Base-by-base conservation (phyloP, 1,140 invertebrate genomes). In the Pseudomyrmex pallidus region DNA sequence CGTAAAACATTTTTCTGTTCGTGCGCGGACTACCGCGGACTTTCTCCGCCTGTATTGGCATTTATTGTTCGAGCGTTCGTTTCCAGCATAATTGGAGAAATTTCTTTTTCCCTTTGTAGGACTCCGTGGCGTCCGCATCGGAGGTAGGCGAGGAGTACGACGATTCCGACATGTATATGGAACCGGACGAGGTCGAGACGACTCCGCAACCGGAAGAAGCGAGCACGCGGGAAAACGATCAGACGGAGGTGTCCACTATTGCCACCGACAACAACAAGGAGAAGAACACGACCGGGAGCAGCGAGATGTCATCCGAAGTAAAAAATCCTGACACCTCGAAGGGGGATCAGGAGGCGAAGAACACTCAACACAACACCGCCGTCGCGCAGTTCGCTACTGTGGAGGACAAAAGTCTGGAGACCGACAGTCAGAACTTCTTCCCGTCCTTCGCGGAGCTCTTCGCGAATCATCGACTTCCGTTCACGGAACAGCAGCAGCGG, bases 381-480 rank as follows among this genome's bases (percentile, higher is more conserved):
- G 20, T 25, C 13, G 13, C 57, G 0, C 72, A 87, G 0, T 2
- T 70, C 9, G 2, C 68, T 2, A 82, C 90, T 8, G 44, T 82
- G 0, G 91, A 90, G 7, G 92, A 90, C 77, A 95, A 91, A 74
- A 94, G 89, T 66, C 44, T 94, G 8, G 92, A 94, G 74, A 92
- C 91, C 1, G 93, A 94, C 1, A 94, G 94, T 66, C 94, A 95
- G 61, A 94, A 94, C 57, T 95, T 95, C 85, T 95, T 95, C 87
- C 95, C 95, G 0, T 94, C 95, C 0, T 95, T 95, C 52, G 93
- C 95, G 0, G 94, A 95, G 15, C 78, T 95, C 0, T 95, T 94
- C 76, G 78, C 90, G n/a, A 94, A 94, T 62, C 92, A 93, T 25
- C 87, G 93, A 5, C 74, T 93, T 1, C 89, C 93, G 0, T 94